Evolutionary conservation across 2,888 invertebrate genomes (phyloP).

Genomic region (Drosophila silvestris): DNA sequence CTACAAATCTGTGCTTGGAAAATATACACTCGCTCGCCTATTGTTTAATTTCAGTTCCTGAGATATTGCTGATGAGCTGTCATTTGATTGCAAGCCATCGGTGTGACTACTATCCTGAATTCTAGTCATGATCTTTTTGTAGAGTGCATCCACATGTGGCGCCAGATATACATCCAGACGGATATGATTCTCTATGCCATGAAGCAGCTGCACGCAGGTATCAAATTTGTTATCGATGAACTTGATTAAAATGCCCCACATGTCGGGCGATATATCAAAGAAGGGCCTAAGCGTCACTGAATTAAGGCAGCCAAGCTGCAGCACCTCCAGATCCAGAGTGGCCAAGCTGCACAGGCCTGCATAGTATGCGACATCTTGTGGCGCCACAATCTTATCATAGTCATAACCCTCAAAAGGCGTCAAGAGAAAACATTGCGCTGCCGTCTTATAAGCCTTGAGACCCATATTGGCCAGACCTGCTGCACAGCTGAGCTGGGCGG

Average conservation of each 20-base stretch:
- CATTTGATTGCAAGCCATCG: no score
- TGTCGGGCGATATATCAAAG: slow-evolving; percentile 42
- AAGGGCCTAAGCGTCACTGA: slow-evolving; percentile 59
- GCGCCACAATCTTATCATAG: slow-evolving; percentile 62
- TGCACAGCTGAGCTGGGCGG: slow-evolving; percentile 59
- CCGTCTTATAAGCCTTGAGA: slow-evolving; percentile 61
- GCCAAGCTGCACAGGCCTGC: slow-evolving; percentile 62
- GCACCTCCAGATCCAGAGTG: slow-evolving; percentile 48
- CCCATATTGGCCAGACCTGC: slow-evolving; percentile 66
- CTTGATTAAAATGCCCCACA: slow-evolving; percentile 35
- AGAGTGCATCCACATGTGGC: slow-evolving; percentile 57
- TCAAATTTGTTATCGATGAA: slow-evolving; percentile 44
- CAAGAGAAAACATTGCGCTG: slow-evolving; percentile 58
- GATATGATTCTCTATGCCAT: slow-evolving; percentile 45
- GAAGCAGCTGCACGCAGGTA: slow-evolving; percentile 30
- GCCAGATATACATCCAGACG: slow-evolving; percentile 66
- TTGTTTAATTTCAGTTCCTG: not conserved
- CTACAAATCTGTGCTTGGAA: not conserved
- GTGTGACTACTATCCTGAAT: slow-evolving; percentile 13
- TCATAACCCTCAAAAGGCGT: slow-evolving; percentile 55
- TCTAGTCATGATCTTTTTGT: slow-evolving; percentile 42
- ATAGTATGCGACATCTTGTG: slow-evolving; percentile 58
- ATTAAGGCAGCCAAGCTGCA: slow-evolving; percentile 33
- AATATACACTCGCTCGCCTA: not conserved
- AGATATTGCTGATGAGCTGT: not conserved